phyloP scores from a whole-genome alignment of 2,888 invertebrate species.

The Opisthograptis luteolata region DNA sequence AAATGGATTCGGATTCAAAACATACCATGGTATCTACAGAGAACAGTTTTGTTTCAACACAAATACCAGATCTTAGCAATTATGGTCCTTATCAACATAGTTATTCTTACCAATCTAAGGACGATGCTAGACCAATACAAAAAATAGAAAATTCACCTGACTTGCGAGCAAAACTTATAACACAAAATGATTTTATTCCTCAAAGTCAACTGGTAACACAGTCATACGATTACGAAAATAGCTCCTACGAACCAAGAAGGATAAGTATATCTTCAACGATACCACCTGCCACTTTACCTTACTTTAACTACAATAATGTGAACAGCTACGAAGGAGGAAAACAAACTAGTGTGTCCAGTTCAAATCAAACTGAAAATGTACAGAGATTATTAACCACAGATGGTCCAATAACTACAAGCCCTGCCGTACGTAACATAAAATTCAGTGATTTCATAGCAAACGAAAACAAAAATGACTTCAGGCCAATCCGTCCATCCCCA shows the following conservation, averaged over 20 bases:
- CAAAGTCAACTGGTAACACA: constrained; percentile 61
- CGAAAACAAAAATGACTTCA: constrained; percentile 51
- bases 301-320: constrained; percentile 15
- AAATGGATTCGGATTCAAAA: constrained; percentile 6
- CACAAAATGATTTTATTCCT: constrained; percentile 55
- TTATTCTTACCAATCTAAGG: constrained; percentile 8
- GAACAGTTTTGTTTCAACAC: constrained; percentile 20
- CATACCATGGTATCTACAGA: constrained; percentile 15
- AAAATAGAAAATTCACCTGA: constrained; percentile 30
- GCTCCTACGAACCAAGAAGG: constrained; percentile 39
- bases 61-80: constrained; percentile 21
- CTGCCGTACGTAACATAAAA: constrained; percentile 33
- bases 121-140: constrained; percentile 22
- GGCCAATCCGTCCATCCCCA: constrained; percentile 43
- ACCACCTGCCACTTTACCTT: constrained; percentile 26
- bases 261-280: constrained; percentile 36
- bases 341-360: constrained; percentile 25
- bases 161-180: constrained; percentile 52
- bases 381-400: constrained; percentile 40
- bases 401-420: constrained; percentile 39
- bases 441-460: constrained; percentile 49
- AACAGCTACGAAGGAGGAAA: constrained; percentile 14
- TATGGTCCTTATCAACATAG: constrained; percentile 15
- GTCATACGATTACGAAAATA: constrained; percentile 61
- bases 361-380: constrained; percentile 38